phyloP scores from a whole-genome alignment of 2,888 invertebrate genomes.

The Caenorhabditis drosophilae region DNA sequence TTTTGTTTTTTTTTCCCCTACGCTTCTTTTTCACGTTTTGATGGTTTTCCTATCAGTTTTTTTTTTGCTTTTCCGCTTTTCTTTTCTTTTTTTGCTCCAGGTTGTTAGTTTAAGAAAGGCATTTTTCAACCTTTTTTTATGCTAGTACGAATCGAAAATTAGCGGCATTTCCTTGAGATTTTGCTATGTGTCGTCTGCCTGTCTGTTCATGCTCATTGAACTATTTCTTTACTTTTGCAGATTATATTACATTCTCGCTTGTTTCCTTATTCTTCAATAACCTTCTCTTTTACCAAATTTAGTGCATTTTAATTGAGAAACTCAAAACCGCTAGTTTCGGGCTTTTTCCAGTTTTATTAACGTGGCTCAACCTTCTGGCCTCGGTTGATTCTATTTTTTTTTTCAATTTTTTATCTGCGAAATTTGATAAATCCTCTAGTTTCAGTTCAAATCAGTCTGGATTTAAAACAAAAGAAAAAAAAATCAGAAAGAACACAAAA shows the following conservation, averaged over 20 bases:
- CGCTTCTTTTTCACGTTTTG: not conserved
- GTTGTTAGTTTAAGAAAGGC: not conserved
- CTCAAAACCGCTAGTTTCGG: conserved; percentile 14
- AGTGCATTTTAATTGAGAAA: conserved; percentile 32
- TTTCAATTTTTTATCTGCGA: conserved; percentile 15
- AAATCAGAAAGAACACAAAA: no score
- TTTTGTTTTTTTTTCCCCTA: not conserved
- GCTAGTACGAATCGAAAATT: conserved; percentile 31
- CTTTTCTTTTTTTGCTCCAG: not conserved
- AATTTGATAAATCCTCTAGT: no score
- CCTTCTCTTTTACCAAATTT: conserved; percentile 6
- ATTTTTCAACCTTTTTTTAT: no score
- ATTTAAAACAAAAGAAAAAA: no score
- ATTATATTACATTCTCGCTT: conserved; percentile 21
- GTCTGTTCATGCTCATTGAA: not conserved
- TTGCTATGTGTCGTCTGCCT: conserved; percentile 4
- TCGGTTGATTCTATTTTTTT: conserved; percentile 19
- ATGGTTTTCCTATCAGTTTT: not conserved
- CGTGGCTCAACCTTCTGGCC: conserved; percentile 8
- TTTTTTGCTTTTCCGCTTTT: not conserved
- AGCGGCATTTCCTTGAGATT: conserved; percentile 26
- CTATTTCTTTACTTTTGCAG: conserved; percentile 2
- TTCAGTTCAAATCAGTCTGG: no score
- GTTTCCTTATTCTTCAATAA: no score
- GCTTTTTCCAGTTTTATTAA: conserved; percentile 10